Conservation (phyloP, 2,888 invertebrate genomes). For the Phlogophora meticulosa region DNA sequence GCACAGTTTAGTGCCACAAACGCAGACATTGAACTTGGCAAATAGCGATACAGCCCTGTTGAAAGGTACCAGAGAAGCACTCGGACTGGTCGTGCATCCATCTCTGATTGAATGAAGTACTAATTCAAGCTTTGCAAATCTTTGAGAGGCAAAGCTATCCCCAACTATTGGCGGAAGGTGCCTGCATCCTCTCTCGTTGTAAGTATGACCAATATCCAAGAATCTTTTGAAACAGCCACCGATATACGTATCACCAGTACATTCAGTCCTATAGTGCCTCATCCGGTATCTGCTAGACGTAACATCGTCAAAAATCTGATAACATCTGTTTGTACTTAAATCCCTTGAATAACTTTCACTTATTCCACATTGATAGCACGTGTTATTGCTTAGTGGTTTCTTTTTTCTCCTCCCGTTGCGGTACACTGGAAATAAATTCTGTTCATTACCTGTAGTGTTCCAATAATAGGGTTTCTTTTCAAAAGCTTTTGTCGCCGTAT, state of each 20-base stretch:
- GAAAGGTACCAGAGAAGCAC: slow-evolving; percentile 75
- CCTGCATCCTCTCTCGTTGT: slow-evolving; percentile 76
- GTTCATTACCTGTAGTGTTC: not conserved
- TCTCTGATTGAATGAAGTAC: slow-evolving; percentile 55
- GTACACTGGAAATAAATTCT: not conserved
- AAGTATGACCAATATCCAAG: slow-evolving; percentile 69
- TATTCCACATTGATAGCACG: slow-evolving; percentile 72
- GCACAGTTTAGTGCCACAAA: slow-evolving; percentile 73
- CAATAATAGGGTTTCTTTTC: not conserved
- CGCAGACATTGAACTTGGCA: slow-evolving; percentile 78
- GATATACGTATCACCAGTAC: slow-evolving; percentile 28
- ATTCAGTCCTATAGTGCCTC: slow-evolving; percentile 37
- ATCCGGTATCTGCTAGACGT: not conserved
- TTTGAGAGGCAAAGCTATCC: slow-evolving; percentile 63
- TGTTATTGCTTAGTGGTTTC: not conserved
- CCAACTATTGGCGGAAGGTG: slow-evolving; percentile 67
- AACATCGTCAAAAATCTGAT: slow-evolving; percentile 48
- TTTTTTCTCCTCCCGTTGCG: not conserved
- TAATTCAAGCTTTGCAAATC: slow-evolving; percentile 67
- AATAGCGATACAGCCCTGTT: slow-evolving; percentile 74
- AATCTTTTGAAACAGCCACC: slow-evolving; percentile 72
- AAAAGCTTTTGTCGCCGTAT: not conserved
- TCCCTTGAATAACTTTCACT: not conserved
- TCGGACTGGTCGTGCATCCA: slow-evolving; percentile 75
- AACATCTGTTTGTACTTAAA: slow-evolving; percentile 52